Conservation (phyloP, 2,113 vertebrate species). For the Paedocypris sp. region DNA sequence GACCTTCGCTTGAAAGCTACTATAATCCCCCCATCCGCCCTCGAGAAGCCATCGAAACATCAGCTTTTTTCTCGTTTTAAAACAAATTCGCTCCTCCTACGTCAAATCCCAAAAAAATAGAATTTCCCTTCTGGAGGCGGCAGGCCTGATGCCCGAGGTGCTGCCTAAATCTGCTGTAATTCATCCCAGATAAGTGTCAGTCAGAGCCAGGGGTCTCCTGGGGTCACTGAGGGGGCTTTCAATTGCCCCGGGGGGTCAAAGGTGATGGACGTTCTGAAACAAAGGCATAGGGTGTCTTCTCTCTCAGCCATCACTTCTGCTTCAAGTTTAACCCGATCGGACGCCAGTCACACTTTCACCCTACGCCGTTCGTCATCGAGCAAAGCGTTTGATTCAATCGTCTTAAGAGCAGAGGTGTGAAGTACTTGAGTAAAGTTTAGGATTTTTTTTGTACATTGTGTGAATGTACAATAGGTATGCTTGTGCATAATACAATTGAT, state of each 20-base stretch:
- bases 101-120: too few species aligned
- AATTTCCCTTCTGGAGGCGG: too few species aligned
- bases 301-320: not conserved
- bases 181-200: slow-evolving; percentile 24
- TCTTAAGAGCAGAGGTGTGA: too few species aligned
- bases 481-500: too few species aligned
- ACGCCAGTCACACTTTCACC: not conserved
- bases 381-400: too few species aligned
- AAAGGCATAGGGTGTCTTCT: slow-evolving; percentile 3
- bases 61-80: too few species aligned
- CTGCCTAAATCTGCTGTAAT: slow-evolving; percentile 18
- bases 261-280: slow-evolving; percentile 19
- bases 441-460: too few species aligned
- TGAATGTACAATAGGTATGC: too few species aligned
- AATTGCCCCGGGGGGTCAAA: slow-evolving; percentile 5
- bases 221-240: slow-evolving; percentile 2
- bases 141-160: not conserved
- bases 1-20: slow-evolving; percentile 14
- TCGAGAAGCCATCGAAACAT: too few species aligned
- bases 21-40: not conserved
- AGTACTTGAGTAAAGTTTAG: too few species aligned
- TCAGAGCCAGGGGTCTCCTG: slow-evolving; percentile 13
- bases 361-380: not conserved
- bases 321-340: not conserved
- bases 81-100: too few species aligned